phyloP scores from a whole-genome alignment of 2,797 vertebrate genomes.

The Parotocinclus haroldoi region DNA sequence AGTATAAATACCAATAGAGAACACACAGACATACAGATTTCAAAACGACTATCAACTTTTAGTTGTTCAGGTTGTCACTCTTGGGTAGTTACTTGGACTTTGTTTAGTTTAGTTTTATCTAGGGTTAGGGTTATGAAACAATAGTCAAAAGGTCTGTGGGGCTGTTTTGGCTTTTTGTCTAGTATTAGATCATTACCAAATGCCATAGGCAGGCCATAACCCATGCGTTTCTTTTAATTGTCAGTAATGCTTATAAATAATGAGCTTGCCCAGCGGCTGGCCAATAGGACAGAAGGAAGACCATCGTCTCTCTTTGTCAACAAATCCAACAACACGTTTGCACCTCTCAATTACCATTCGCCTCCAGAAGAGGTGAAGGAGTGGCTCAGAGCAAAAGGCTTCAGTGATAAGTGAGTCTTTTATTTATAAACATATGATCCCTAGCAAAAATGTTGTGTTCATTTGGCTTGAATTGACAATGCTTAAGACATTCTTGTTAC shows the following conservation, averaged over 20 bases:
- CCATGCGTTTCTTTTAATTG: constrained; percentile 11
- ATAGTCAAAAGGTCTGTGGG: too few species aligned
- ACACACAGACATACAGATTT: too few species aligned
- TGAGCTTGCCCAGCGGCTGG: constrained; percentile 76
- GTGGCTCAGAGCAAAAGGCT: constrained; percentile 81
- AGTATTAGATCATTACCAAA: too few species aligned
- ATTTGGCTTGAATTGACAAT: background rate
- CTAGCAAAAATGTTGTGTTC: background rate
- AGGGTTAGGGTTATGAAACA: too few species aligned
- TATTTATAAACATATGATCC: background rate
- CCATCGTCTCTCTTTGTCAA: constrained; percentile 57
- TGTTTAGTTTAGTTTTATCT: too few species aligned
- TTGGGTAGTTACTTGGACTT: too few species aligned
- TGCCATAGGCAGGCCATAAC: too few species aligned
- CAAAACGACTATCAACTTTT: too few species aligned
- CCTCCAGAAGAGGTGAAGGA: constrained; percentile 65
- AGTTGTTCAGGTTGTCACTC: too few species aligned
- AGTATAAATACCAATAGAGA: too few species aligned
- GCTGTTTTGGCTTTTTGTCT: too few species aligned
- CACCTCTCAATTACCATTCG: constrained; percentile 66
- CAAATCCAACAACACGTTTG: constrained; percentile 48
- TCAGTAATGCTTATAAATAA: constrained; percentile 73
- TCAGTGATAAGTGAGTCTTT: constrained; percentile 73
- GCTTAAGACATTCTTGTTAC: background rate
- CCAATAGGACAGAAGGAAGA: constrained; percentile 56